Evolutionary conservation across 2,888 invertebrate species (phyloP).

Genomic region (Steinernema scapterisci): DNA sequence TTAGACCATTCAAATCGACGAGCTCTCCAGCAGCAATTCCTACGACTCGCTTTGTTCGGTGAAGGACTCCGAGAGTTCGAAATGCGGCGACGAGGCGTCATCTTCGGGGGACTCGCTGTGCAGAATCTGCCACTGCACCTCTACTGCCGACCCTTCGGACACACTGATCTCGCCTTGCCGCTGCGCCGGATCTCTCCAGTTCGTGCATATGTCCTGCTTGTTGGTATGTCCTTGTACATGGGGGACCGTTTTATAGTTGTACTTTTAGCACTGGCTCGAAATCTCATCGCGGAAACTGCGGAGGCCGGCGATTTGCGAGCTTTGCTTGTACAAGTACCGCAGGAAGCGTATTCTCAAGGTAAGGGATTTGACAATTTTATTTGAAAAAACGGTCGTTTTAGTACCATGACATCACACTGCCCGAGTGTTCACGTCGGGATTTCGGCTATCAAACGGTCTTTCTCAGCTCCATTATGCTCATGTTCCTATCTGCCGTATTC

Average conservation of each 20-base stretch:
- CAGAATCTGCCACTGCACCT: slow-evolving; percentile 72
- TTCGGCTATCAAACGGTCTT: slow-evolving; percentile 71
- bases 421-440: slow-evolving; percentile 70
- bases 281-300: slow-evolving; percentile 70
- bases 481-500: slow-evolving; percentile 71
- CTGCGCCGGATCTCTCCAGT: slow-evolving; percentile 71
- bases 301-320: slow-evolving; percentile 71
- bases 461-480: slow-evolving; percentile 70
- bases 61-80: slow-evolving; percentile 12
- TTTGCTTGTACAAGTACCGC: slow-evolving; percentile 72
- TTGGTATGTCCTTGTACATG: slow-evolving; percentile 66
- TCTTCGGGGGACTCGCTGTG: slow-evolving; percentile 68
- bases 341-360: slow-evolving; percentile 72
- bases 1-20: slow-evolving; percentile 13
- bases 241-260: no score
- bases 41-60: slow-evolving; percentile 22
- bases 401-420: slow-evolving; percentile 71
- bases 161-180: slow-evolving; percentile 72
- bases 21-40: slow-evolving; percentile 25
- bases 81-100: slow-evolving; percentile 21
- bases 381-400: slow-evolving; percentile 57
- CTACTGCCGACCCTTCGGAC: slow-evolving; percentile 66
- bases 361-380: not conserved
- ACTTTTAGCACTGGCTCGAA: slow-evolving; percentile 71
- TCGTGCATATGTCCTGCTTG: slow-evolving; percentile 71